A percentile compares a stretch with the other conserved stretches of the same genome.
These are phyloP conservation scores for Tragelaphus imberbis DNA, from an alignment of 2,113 vertebrate genomes.

Conservation along the genomic window DNA sequence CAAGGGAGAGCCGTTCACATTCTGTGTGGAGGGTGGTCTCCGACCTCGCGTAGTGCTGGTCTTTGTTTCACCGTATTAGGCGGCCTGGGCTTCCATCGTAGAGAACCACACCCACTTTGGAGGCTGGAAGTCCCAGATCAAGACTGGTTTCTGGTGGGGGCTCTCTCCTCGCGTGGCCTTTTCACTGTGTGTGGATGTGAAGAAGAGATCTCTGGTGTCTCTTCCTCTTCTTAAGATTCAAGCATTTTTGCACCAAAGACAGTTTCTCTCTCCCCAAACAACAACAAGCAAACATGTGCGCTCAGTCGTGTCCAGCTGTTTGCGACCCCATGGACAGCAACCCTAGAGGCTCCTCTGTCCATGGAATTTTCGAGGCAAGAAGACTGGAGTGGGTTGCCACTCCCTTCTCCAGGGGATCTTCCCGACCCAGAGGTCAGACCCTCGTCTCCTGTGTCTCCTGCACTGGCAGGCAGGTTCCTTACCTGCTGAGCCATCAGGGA, in stretches of 20 bases:
- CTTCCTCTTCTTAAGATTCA: neutral
- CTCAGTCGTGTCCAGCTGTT: neutral
- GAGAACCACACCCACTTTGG: neutral
- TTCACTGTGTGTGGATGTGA: neutral
- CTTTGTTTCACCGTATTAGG: fast-evolving
- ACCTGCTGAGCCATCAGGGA: neutral
- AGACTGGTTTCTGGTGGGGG: neutral
- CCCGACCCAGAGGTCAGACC: neutral
- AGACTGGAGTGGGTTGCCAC: neutral
- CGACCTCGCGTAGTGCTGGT: fast-evolving
- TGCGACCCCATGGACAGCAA: neutral
- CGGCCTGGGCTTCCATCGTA: neutral
- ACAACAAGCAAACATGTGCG: neutral
- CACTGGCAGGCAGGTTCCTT: neutral
- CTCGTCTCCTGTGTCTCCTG: neutral
- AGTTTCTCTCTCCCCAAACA: neutral
- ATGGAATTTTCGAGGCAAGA: neutral
- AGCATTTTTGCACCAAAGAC: neutral
- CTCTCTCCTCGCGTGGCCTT: neutral
- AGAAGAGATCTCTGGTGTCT: neutral
- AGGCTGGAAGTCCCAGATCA: neutral
- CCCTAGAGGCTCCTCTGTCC: neutral
- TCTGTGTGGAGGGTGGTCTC: neutral
- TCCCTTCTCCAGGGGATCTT: neutral
- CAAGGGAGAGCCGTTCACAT: fast-evolving